Conservation (phyloP, 2,797 vertebrate genomes). For the Gallirallus australis region DNA sequence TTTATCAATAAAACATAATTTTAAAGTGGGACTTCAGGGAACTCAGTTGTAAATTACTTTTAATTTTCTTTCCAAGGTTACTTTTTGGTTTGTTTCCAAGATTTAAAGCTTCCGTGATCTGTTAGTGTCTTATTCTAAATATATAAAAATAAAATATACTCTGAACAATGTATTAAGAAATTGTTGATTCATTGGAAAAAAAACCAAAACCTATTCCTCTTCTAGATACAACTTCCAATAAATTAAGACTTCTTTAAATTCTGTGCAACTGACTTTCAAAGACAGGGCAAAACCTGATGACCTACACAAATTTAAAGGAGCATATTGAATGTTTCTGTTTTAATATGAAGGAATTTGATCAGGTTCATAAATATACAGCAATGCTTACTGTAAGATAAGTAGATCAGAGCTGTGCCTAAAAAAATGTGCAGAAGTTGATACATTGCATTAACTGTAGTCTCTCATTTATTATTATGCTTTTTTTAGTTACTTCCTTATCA, state of each 20-base stretch:
- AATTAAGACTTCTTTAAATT: background rate
- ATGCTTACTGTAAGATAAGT: background rate
- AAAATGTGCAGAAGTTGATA: background rate
- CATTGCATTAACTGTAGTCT: background rate
- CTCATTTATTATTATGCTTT: background rate
- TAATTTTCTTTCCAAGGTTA: constrained; percentile 42
- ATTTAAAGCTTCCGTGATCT: constrained; percentile 28
- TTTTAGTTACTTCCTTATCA: background rate
- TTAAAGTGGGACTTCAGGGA: constrained; percentile 58
- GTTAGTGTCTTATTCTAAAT: background rate
- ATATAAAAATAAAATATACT: constrained; percentile 38
- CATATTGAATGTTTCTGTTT: background rate
- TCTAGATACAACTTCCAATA: background rate
- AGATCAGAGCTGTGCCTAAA: background rate
- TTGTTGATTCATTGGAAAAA: background rate
- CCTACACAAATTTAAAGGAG: background rate
- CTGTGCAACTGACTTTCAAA: background rate
- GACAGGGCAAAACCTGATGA: background rate
- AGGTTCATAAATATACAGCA: background rate
- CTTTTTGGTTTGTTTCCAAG: too few species aligned
- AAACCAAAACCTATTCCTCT: background rate
- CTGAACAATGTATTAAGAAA: constrained; percentile 28
- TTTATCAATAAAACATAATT: constrained; percentile 61
- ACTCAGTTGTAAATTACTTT: constrained; percentile 58
- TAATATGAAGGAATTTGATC: background rate